These are phyloP conservation scores for Drosophila serrata DNA, from an alignment of 1,140 invertebrate species.

Conservation along the genomic window DNA sequence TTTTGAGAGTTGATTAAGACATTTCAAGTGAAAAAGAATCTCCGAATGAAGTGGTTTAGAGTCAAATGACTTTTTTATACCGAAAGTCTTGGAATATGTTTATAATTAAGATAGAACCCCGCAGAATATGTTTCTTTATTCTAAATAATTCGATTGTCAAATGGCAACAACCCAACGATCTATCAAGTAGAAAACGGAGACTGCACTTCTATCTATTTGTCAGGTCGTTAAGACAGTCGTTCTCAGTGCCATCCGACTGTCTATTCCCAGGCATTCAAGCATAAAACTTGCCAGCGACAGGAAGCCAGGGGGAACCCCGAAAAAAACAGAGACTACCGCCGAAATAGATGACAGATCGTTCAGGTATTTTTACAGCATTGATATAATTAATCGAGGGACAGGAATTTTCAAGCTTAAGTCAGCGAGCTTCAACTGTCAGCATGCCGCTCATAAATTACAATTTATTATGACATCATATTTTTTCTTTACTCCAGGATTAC, in stretches of 20 bases:
- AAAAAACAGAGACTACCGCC: slow-evolving; percentile 31
- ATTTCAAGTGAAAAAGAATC: slow-evolving; percentile 26
- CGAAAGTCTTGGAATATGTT: neutral
- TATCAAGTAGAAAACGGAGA: slow-evolving; percentile 52
- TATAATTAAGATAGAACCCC: slow-evolving; percentile 23
- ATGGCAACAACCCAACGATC: slow-evolving; percentile 49
- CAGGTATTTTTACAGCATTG: slow-evolving; percentile 69
- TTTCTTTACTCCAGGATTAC: slow-evolving; percentile 57
- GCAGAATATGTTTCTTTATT: slow-evolving; percentile 5
- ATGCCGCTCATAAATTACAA: slow-evolving; percentile 71
- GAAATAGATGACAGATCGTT: slow-evolving; percentile 63
- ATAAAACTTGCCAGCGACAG: slow-evolving; percentile 69
- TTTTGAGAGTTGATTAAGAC: slow-evolving; percentile 30
- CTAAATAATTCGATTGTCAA: slow-evolving; percentile 54
- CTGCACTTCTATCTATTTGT: slow-evolving; percentile 72
- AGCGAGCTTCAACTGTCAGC: slow-evolving; percentile 49
- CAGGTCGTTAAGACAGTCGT: slow-evolving; percentile 61
- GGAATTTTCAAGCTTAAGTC: slow-evolving; percentile 22
- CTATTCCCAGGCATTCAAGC: slow-evolving; percentile 72
- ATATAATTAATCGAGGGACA: slow-evolving; percentile 46
- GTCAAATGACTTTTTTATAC: neutral
- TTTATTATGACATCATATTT: slow-evolving; percentile 80
- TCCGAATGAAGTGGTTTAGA: neutral
- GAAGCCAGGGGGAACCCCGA: slow-evolving; percentile 43
- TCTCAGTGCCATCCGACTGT: slow-evolving; percentile 18